These are phyloP conservation scores for Chymomyza caudatula DNA, from an alignment of 2,888 invertebrate genomes.

Conservation along the genomic window DNA sequence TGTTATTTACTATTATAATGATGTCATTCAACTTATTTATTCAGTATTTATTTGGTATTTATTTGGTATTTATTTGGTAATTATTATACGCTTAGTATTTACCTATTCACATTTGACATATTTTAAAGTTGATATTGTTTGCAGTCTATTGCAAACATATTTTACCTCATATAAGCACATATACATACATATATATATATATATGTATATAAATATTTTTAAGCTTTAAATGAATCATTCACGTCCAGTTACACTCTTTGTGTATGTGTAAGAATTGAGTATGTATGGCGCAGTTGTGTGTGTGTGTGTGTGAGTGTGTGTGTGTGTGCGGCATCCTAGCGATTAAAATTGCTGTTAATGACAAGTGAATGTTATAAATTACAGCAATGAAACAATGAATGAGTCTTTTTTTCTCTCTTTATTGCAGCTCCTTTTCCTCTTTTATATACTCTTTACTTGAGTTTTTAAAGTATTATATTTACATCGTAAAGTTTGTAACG, in stretches of 20 bases:
- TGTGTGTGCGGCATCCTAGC: conserved; percentile 32
- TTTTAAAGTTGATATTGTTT: background rate
- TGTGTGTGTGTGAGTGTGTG: conserved; percentile 14
- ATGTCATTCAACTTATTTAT: background rate
- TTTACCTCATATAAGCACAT: too few species aligned
- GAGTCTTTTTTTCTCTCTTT: conserved; percentile 35
- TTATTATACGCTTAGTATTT: conserved; percentile 20
- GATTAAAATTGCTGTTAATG: conserved; percentile 72
- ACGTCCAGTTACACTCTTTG: conserved; percentile 19
- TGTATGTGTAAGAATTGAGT: conserved; percentile 9
- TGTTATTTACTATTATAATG: background rate
- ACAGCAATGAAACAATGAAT: conserved; percentile 64
- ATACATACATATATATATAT: background rate
- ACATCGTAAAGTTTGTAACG: background rate
- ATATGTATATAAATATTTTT: conserved; percentile 65
- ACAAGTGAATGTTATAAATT: conserved; percentile 74
- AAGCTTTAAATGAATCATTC: conserved; percentile 58
- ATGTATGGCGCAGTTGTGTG: conserved; percentile 20
- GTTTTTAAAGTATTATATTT: background rate
- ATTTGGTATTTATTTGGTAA: conserved; percentile 21
- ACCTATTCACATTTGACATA: background rate
- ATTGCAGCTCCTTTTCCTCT: background rate
- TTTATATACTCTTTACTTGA: background rate
- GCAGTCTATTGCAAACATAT: background rate
- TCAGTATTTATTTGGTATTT: conserved; percentile 39